Conservation (phyloP, 2,113 vertebrate species). For the Equus quagga region DNA sequence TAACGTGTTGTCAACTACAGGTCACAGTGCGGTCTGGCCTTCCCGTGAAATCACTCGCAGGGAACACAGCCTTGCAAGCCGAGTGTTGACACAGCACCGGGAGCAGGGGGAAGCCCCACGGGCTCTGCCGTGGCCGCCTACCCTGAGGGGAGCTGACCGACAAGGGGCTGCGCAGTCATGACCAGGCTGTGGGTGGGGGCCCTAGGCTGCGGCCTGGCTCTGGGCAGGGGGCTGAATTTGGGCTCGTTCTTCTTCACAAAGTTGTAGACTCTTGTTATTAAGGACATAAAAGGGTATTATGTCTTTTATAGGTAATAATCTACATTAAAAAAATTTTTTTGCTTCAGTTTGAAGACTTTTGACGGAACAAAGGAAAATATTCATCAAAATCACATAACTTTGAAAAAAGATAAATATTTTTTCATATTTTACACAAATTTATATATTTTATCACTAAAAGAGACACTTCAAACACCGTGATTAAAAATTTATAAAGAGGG, state of each 20-base stretch:
- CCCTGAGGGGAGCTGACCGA: background rate
- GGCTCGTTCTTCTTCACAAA: background rate
- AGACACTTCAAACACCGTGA: background rate
- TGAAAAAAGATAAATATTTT: background rate
- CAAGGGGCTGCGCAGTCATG: fast-evolving
- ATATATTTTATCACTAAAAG: background rate
- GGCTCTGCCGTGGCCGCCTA: fast-evolving
- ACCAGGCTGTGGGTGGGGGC: too few relatives aligned
- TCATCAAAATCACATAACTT: background rate
- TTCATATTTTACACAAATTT: background rate
- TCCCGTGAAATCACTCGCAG: background rate
- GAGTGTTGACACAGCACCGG: fast-evolving
- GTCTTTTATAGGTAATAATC: background rate
- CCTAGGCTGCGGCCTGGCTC: background rate
- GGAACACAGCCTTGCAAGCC: background rate
- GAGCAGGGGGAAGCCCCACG: background rate
- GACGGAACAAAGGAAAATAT: background rate
- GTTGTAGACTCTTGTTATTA: background rate
- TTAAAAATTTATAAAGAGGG: background rate
- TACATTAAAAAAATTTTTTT: background rate
- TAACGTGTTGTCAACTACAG: background rate
- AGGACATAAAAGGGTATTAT: background rate
- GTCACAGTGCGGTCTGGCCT: background rate
- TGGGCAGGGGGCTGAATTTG: background rate
- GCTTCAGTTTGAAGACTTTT: background rate